Evolutionary conservation across 2,888 invertebrate genomes (phyloP), one percentile per base, ranked within the genome.

Genomic region (Ligdia adustata): DNA sequence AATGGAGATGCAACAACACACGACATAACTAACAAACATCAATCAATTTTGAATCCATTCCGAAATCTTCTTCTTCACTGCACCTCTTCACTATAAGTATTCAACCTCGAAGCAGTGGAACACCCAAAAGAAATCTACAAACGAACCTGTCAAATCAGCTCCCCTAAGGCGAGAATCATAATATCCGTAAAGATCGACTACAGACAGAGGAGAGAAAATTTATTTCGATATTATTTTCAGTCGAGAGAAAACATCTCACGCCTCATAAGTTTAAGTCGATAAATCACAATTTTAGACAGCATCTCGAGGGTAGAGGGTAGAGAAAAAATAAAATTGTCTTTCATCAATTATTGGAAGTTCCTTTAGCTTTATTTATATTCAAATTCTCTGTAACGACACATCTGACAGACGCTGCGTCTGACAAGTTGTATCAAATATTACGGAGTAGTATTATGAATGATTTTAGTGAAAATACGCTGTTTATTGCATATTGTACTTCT

Each of bases 271-370:
- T 76, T 72, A 70, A 73, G 75, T 69, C 78, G 72, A 81, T 82
- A 79, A 82, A 82, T 81, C 79, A 82, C 66, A 68, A 75, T 70
- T 79, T 75, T 68, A 71, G 82, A 81, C 81, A 72, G 76, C 72
- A 72, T 61, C 68, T 66, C 60, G 67, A 69, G 71, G 70, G 66
- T 62, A 56, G 63, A 69, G 66, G 66, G 58, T 63, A 66, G 65
- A 58, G 63, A 67, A 67, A 72, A 74, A 75, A 75, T 68, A 69
- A 72, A 73, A 70, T 72, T 64, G 62, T 69, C 70, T 74, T 70
- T 70, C 70, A 73, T 75, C 77, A 79, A 78, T 79, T 79, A 73
- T 64, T 58, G 69, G 52, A 65, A 64, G 70, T 56, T 61, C 61
- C 50, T 52, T 55, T 51, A 60, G 45, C 47, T 53, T 58, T 45